These are phyloP conservation scores for Anguilla pacifica DNA, from an alignment of 2,797 vertebrate genomes.

Conservation along the genomic window DNA sequence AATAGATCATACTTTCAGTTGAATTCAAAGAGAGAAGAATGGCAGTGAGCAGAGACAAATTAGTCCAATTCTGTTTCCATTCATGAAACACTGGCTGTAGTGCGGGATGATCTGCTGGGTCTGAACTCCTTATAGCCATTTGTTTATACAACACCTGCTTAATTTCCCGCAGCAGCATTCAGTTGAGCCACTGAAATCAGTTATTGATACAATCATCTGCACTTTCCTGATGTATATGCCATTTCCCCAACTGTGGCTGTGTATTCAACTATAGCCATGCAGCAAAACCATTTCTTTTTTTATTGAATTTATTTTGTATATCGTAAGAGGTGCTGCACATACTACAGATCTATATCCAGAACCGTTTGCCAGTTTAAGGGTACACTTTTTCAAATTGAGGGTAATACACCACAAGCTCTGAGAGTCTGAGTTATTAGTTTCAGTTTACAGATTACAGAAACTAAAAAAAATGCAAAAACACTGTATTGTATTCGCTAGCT, in stretches of 20 bases:
- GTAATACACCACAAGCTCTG: not conserved
- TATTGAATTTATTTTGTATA: not conserved
- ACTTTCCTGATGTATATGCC: not conserved
- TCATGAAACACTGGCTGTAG: not conserved
- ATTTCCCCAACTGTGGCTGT: constrained; percentile 1
- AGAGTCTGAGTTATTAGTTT: not conserved
- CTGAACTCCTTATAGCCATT: not conserved
- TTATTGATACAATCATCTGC: constrained; percentile 5
- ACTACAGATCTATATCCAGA: not conserved
- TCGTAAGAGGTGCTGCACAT: not conserved
- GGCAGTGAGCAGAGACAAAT: not conserved
- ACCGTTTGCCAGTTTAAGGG: not conserved
- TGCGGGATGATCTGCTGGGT: not conserved
- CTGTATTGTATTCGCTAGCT: not conserved
- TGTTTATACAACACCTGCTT: not conserved
- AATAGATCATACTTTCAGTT: not conserved
- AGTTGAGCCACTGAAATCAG: not conserved
- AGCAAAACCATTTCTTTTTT: not conserved
- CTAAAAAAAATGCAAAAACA: not conserved
- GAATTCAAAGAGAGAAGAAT: not conserved
- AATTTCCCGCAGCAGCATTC: not conserved
- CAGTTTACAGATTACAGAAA: not conserved
- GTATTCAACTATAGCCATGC: not conserved
- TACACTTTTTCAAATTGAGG: constrained; percentile 5
- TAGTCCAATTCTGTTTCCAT: not conserved